These are phyloP conservation scores for Actias luna DNA, from an alignment of 2,888 invertebrate species.

Conservation along the genomic window DNA sequence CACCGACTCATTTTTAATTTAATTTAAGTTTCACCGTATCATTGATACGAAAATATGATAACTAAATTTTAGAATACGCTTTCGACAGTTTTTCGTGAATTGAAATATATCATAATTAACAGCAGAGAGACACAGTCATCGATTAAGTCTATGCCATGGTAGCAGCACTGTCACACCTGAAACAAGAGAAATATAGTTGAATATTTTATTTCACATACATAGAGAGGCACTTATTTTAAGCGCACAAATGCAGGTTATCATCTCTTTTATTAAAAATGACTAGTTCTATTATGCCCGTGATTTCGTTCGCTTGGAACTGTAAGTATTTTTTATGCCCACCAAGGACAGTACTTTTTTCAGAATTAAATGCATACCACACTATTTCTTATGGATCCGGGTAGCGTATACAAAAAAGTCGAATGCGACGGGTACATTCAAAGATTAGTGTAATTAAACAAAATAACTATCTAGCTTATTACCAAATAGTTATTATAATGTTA, in stretches of 20 bases:
- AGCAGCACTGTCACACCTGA: constrained; percentile 63
- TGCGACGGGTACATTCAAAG: too few species aligned
- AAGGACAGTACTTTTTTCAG: too few species aligned
- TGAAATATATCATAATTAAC: constrained; percentile 51
- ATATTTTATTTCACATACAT: neutral
- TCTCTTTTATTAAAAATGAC: neutral
- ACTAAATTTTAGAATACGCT: constrained; percentile 43
- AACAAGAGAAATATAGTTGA: constrained; percentile 48
- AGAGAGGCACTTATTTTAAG: neutral
- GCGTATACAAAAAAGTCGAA: too few species aligned
- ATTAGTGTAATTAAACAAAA: too few species aligned
- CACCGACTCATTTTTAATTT: constrained; percentile 65
- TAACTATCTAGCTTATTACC: too few species aligned
- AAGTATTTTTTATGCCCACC: too few species aligned
- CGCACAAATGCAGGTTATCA: neutral
- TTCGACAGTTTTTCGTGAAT: constrained; percentile 41
- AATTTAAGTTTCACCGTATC: constrained; percentile 66
- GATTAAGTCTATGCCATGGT: constrained; percentile 51
- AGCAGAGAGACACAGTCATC: constrained; percentile 43
- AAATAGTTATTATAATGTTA: too few species aligned
- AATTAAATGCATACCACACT: too few species aligned
- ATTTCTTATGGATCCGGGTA: too few species aligned
- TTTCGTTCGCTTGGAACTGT: too few species aligned
- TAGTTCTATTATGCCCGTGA: too few species aligned
- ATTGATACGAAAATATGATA: constrained; percentile 51